These are phyloP conservation scores for Falco biarmicus DNA, from an alignment of 2,797 vertebrate species.

Conservation along the genomic window DNA sequence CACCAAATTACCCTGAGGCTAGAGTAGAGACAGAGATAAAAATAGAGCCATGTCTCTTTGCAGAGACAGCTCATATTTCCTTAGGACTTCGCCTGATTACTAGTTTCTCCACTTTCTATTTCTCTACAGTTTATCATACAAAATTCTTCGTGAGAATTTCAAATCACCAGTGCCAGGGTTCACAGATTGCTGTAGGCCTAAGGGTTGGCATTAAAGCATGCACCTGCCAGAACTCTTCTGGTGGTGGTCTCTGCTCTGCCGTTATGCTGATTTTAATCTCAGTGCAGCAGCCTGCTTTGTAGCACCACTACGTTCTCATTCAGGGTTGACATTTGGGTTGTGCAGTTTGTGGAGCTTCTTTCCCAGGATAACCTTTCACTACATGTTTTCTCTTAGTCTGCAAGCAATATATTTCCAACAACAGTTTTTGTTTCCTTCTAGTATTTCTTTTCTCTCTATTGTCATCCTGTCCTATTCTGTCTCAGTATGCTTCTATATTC, in stretches of 20 bases:
- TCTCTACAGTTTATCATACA: neutral
- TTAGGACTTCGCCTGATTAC: conserved; percentile 15
- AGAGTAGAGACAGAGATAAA: conserved; percentile 28
- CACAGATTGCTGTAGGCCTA: neutral
- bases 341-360: neutral
- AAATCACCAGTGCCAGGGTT: neutral
- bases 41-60: conserved; percentile 46
- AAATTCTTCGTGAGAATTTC: neutral
- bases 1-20: conserved; percentile 34
- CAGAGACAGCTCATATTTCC: conserved; percentile 34
- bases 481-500: conserved; percentile 42
- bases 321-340: neutral
- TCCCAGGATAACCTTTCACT: neutral
- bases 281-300: neutral
- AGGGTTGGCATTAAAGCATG: neutral
- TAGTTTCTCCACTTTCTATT: neutral
- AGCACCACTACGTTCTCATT: neutral
- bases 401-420: neutral
- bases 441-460: conserved; percentile 29
- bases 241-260: neutral
- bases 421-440: neutral
- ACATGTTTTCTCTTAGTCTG: neutral
- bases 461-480: neutral
- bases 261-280: neutral
- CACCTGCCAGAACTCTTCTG: neutral